These are phyloP conservation scores for Plumapathes pennacea DNA, from an alignment of 92 coral and sea anemone genomes.

Conservation along the genomic window DNA sequence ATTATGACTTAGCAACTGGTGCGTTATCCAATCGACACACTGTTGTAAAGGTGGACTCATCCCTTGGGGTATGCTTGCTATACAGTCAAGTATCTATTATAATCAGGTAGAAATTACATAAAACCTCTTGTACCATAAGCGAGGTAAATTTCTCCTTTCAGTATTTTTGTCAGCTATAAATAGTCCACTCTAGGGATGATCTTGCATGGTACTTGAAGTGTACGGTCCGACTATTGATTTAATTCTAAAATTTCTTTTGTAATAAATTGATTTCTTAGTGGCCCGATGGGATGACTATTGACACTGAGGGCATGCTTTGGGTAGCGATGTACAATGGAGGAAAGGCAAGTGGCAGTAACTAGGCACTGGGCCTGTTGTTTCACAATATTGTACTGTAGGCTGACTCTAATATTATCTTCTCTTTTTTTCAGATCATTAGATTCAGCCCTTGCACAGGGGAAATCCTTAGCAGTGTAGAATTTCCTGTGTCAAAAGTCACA, in stretches of 20 bases:
- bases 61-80: slow-evolving; percentile 64
- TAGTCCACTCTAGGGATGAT: too few relatives aligned
- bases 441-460: slow-evolving; percentile 62
- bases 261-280: too few relatives aligned
- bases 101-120: too few relatives aligned
- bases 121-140: too few relatives aligned
- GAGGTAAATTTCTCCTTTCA: too few relatives aligned
- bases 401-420: background rate
- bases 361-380: background rate
- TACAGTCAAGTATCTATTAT: too few relatives aligned
- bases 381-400: background rate
- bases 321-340: slow-evolving; percentile 92
- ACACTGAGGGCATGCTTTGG: slow-evolving; percentile 90
- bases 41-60: slow-evolving; percentile 51
- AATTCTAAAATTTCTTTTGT: background rate
- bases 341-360: slow-evolving; percentile 54
- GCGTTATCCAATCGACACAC: slow-evolving; percentile 55
- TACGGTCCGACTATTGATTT: background rate
- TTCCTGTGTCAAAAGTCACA: slow-evolving; percentile 72
- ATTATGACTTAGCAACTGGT: slow-evolving; percentile 71
- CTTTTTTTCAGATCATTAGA: slow-evolving; percentile 45
- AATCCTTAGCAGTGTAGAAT: slow-evolving; percentile 35
- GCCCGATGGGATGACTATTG: slow-evolving; percentile 93
- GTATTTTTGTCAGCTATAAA: too few relatives aligned
- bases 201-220: background rate